Conservation (phyloP, 2,113 vertebrate species). For the Suncus etruscus region DNA sequence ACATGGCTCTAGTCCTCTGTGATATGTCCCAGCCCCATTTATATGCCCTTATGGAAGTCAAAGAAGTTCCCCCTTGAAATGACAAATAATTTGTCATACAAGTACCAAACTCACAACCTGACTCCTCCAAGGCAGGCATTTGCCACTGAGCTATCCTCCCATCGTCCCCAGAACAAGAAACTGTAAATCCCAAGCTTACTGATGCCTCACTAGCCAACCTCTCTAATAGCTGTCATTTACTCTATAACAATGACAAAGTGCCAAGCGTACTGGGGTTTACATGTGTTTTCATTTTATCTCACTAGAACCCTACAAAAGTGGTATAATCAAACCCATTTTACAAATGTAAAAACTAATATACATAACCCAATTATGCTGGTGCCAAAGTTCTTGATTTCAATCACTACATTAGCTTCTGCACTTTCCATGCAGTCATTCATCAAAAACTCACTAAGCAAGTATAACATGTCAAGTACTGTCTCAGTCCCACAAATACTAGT, state of each 20-base stretch:
- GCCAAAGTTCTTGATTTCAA: constrained; percentile 23
- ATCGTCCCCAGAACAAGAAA: too few relatives aligned
- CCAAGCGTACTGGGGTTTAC: constrained; percentile 22
- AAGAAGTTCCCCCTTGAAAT: constrained; percentile 18
- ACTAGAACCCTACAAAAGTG: constrained; percentile 3
- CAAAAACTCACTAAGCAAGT: constrained; percentile 44
- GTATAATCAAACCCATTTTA: constrained; percentile 49
- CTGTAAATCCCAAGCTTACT: constrained; percentile 28
- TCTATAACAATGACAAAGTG: constrained; percentile 1
- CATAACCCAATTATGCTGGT: constrained; percentile 39
- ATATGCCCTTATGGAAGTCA: background rate
- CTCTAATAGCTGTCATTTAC: constrained; percentile 28
- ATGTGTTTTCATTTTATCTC: constrained; percentile 44
- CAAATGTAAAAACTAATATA: constrained; percentile 54
- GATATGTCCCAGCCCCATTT: too few relatives aligned
- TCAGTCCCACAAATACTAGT: background rate
- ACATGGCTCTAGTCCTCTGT: too few relatives aligned
- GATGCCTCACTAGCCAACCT: background rate
- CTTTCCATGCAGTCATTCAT: background rate
- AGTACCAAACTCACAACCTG: constrained; percentile 1
- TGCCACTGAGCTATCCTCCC: background rate
- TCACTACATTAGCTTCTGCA: constrained; percentile 1
- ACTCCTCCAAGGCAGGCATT: background rate
- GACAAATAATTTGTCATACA: background rate
- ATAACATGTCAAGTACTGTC: constrained; percentile 10